Evolutionary conservation across 1,140 invertebrate genomes (phyloP), one percentile per base, ranked within the genome.

Genomic region (Rhyzopertha dominica): DNA sequence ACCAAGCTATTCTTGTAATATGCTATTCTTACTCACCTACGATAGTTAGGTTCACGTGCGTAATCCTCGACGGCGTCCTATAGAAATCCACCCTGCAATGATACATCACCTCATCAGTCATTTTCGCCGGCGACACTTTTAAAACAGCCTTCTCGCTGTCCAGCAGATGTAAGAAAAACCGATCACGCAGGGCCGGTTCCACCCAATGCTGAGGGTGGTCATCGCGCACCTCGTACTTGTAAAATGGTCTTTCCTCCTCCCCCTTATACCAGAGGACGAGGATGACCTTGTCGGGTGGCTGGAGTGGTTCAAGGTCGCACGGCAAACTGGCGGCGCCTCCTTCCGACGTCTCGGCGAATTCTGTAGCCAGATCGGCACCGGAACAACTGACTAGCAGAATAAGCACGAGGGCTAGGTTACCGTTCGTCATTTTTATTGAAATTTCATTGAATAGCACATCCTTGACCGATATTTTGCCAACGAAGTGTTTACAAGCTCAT

Each of bases 31-130:
- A 67, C 80, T 81, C 71, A 87, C 85, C 82, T 49, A 86, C 79
- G 42, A 88, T 77, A 43, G 79, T 80, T 14, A 89, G 66, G 64
- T 84, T 83, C 53, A 87, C 78, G 26, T 80, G 77, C 36, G 77
- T 76, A 61, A 84, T 85, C 58, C 77, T 76, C 0, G 84, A 86
- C 0, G 82, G 81, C 5, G 81, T 81, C 22, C 79, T 73, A 25
- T 73, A 66, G 64, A 85, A 89, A 65, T 89, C 85, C 1, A 87
- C 82, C 19, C 84, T 67, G 59, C 85, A 89, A 43, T 81, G 74
- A 60, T 85, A 87, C 9, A 83, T 56, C 0, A 79, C 83, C 39
- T 79, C 75, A 56, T 88, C 72, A 26, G 70, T 64, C 2, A 77
- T 75, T 3, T 80, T 75, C 17, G 72, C 67, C 12, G 59, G 61